Evolutionary conservation across 2,888 invertebrate species (phyloP), one percentile per base, ranked within the genome.

Genomic region (Aricia artaxerxes): DNA sequence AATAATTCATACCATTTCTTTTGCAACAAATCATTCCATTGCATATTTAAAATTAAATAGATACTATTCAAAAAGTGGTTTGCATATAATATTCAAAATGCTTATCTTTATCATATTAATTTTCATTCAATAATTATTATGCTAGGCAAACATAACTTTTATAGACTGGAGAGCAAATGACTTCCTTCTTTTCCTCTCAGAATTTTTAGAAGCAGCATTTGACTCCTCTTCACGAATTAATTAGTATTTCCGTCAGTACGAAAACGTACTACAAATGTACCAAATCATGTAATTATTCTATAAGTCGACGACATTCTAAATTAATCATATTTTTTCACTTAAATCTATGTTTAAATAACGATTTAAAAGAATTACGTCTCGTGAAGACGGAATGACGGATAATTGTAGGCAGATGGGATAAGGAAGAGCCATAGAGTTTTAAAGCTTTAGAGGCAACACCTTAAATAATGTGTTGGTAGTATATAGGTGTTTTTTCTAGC

Each of bases 321-420:
- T 69, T 35, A 38, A 69, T 69, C 35, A 69, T 38, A 69, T 38
- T 69, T 69, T 69, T 69, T 69, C 69, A 69, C 38, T 69, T 64
- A 69, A 69, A 38, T 69, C 69, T 69, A 35, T 69, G 35, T 69
- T 69, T 69, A 38, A 69, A 69, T 69, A 69, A 69, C 69, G 69
- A 69, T 69, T 38, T 69, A 69, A 38, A 69, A 69, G 69, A 69
- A 69, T 69, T 69, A 69, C 69, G 69, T 69, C 69, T 69, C 69
- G 69, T 57, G 49, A 16, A 44, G 49, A 75, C 44, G 76, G 38
- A 69, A 69, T 53, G 49, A 53, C 24, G 81, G 78, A 81, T 82
- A 83, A 83, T 82, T 83, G 80, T 80, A 76, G 81, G 78, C 83
- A 83, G 78, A 80, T 81, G 83, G 80, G 78, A 78, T 79, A 80